A percentile compares a stretch with the other conserved stretches of the same genome.
Evolutionary conservation across 2,888 invertebrate species (phyloP).

Genomic region (Lottia gigantea): DNA sequence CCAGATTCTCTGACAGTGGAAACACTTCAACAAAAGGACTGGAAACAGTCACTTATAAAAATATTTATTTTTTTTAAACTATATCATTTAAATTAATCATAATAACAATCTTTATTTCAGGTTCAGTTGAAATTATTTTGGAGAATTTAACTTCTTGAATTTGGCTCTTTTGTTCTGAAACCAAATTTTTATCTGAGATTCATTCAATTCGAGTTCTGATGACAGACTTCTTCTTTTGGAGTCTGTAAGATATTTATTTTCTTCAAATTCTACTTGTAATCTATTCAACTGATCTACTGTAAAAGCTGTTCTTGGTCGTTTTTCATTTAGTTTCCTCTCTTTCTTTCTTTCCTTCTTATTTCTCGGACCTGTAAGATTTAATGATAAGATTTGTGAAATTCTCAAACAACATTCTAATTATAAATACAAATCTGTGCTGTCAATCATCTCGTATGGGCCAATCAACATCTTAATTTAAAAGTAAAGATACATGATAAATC

Average conservation of each 20-base stretch:
- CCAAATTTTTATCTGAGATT: conserved; percentile 2
- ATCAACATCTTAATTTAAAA: no score
- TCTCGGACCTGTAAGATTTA: background rate
- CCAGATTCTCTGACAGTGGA: no score
- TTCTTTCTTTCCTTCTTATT: background rate
- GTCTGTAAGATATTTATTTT: conserved; percentile 1
- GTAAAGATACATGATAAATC: no score
- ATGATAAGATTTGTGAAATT: background rate
- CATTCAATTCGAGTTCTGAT: background rate
- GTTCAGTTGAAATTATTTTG: no score
- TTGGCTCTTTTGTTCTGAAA: conserved; percentile 3
- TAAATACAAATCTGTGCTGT: no score
- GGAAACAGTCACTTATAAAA: no score
- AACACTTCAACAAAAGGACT: no score
- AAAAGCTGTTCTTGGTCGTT: conserved; percentile 6
- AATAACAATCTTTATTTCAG: no score
- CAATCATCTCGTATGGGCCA: no score
- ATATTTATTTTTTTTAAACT: no score
- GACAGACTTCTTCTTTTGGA: background rate
- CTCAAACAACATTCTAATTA: no score
- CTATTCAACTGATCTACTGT: background rate
- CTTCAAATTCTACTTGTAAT: background rate
- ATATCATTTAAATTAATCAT: no score
- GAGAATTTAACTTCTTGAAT: background rate
- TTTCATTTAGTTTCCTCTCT: background rate